Base-by-base conservation (phyloP, 2,797 vertebrate genomes). In the Lepilemur septentrionalis region DNA sequence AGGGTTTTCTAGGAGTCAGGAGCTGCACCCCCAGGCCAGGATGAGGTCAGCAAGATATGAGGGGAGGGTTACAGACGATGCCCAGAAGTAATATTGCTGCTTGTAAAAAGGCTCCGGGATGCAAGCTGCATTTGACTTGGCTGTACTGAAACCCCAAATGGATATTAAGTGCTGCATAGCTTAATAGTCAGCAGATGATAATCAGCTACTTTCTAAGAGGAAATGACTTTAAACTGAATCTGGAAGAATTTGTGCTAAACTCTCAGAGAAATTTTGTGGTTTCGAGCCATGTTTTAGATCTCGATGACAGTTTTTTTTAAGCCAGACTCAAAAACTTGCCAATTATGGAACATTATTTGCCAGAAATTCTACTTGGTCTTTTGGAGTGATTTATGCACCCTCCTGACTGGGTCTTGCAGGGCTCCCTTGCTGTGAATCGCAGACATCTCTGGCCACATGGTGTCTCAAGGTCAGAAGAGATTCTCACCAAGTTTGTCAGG, bases 181-280 rank as follows among this genome's bases (percentile, higher is more conserved):
- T 93, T 76, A 86, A 46, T 79, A 85, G 69, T 69, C 86, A 69
- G 69, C 95, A 95, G 89, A 85, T 96, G 67, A 78, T 52, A 91
- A 78, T 89, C 89, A 87, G 80, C 89, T 90, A 14, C 79, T 94
- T 93, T 94, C 81, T 75, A 59, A 86, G 90, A 94, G 89, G 95
- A 98, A 96, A 91, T 22, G 52, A n/a, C 32, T 79, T 90, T 79
- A 35, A 46, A 70, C 78, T 23, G 52, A 96, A 79, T 63, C 84
- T 95, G 82, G 52, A 90, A 90, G 87, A 94, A 94, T 91, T 94
- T 72, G 69, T 35, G 50, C 89, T 93, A 83, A 95, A 84, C 82
- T 38, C 15, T 61, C 59, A 91, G 86, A 78, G 84, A 93, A 78
- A 78, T 38, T 63, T 84, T 89, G 59, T 95, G 86, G 73, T 70